Base-by-base conservation (phyloP, 2,797 vertebrate genomes). In the Galagoides demidoff region DNA sequence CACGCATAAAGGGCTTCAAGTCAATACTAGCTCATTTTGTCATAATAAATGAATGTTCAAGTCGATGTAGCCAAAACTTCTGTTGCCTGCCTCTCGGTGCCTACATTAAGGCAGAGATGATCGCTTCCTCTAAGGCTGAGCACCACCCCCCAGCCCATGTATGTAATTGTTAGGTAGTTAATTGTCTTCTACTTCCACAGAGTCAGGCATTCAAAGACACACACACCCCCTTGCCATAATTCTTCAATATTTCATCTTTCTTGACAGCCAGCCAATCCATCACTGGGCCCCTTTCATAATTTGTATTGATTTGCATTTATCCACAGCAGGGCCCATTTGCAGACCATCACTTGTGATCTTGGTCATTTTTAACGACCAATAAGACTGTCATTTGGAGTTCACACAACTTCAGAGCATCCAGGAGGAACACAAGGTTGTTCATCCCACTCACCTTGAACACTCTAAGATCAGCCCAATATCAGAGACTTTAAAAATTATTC, bases 271-370 rank as follows among this genome's bases (percentile, higher is more conserved):
- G 85, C 83, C 70, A 71, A 89, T 97, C 90, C 43, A 87, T 90
- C 92, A 43, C 37, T 59, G 52, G 78, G 22, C 61, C 43, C 73
- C 66, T 94, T 96, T 96, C 94, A 94, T 96, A 95, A 96, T 94
- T 93, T 91, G 39, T 97, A 95, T 97, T 94, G 95, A 96, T 96
- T 95, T 91, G 76, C 66, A 94, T 96, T 89, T 95, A 90, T 95
- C 88, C 49, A 91, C 16, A 81, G 64, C 43, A 77, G 45, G 95
- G n/a, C 45, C 93, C 95, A 87, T 95, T 97, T 97, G 77, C 39
- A 95, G 61, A 91, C 92, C 76, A 93, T 95, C 76, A 43, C 59
- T 95, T 0, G 3, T 34, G 9, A 82, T 87, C 55, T 91, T 19
- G 31, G 70, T 94, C 76, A 94, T 94, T 94, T 94, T 94, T 95